Conservation (phyloP, 2,113 vertebrate genomes). For the Calidris pugnax region DNA sequence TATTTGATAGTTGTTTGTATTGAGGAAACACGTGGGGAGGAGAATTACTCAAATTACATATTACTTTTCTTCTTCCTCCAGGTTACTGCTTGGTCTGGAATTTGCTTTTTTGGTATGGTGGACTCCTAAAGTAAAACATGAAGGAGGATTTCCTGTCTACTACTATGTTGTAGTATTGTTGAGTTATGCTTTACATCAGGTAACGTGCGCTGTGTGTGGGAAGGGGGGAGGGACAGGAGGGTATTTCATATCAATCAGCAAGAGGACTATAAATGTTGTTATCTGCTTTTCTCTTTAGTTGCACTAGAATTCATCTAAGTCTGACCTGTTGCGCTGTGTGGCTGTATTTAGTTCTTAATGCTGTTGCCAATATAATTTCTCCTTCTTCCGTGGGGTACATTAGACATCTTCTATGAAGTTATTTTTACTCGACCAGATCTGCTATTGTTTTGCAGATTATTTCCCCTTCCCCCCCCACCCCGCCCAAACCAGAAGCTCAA, state of each 20-base stretch:
- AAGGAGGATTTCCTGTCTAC: conserved; percentile 90
- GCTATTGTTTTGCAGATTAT: neutral
- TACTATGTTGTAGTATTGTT: conserved; percentile 87
- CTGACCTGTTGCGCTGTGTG: neutral
- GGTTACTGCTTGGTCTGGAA: conserved; percentile 89
- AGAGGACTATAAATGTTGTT: neutral
- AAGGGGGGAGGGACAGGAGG: neutral
- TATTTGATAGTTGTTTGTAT: neutral
- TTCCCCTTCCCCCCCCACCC: fast-evolving
- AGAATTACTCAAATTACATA: neutral
- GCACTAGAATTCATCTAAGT: neutral
- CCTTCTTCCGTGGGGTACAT: fast-evolving
- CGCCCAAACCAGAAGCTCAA: neutral
- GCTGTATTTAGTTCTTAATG: neutral
- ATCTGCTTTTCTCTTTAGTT: neutral
- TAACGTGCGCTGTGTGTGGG: neutral
- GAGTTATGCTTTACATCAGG: conserved; percentile 96
- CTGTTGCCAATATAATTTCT: neutral
- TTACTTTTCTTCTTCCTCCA: conserved; percentile 47
- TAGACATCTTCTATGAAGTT: neutral
- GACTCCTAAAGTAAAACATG: conserved; percentile 88
- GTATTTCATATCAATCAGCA: fast-evolving
- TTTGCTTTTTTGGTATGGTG: conserved; percentile 95
- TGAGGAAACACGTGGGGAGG: neutral
- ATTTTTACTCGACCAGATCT: neutral